A percentile compares a stretch with the other conserved stretches of the same genome.
These are phyloP conservation scores for Steinernema khuongi DNA, from an alignment of 1,140 invertebrate species.

Conservation along the genomic window DNA sequence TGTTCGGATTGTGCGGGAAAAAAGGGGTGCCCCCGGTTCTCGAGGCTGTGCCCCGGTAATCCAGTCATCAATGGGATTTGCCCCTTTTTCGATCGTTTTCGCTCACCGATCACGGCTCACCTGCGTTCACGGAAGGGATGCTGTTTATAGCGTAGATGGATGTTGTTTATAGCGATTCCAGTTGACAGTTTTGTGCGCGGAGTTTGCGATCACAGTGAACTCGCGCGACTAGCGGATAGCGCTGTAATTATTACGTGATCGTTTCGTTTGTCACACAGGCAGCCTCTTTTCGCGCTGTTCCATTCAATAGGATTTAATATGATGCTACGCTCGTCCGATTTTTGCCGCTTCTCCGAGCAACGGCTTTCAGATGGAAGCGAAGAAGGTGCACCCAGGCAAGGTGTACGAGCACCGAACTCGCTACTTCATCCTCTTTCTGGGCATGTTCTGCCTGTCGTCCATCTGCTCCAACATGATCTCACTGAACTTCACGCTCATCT, in stretches of 20 bases:
- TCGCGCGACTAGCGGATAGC: neutral
- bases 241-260: slow-evolving; percentile 15
- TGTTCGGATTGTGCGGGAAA: too few relatives aligned
- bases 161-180: neutral
- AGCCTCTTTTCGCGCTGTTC: neutral
- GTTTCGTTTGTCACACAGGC: slow-evolving; percentile 5
- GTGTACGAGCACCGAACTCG: slow-evolving; percentile 32
- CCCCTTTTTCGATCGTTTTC: too few relatives aligned
- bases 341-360: neutral
- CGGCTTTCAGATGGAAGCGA: neutral
- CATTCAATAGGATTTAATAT: neutral
- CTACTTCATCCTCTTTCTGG: slow-evolving; percentile 33
- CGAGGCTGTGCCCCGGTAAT: too few relatives aligned
- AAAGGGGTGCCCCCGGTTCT: too few relatives aligned
- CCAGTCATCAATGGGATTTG: too few relatives aligned
- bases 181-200: neutral
- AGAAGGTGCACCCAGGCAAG: slow-evolving; percentile 14
- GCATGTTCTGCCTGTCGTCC: slow-evolving; percentile 34
- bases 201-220: neutral
- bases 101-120: too few relatives aligned
- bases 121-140: too few relatives aligned
- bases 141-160: too few relatives aligned
- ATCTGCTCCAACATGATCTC: slow-evolving; percentile 35
- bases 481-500: slow-evolving; percentile 40
- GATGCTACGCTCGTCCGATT: neutral